Evolutionary conservation across 2,888 invertebrate genomes (phyloP).

Genomic region (Piscicola geometra): DNA sequence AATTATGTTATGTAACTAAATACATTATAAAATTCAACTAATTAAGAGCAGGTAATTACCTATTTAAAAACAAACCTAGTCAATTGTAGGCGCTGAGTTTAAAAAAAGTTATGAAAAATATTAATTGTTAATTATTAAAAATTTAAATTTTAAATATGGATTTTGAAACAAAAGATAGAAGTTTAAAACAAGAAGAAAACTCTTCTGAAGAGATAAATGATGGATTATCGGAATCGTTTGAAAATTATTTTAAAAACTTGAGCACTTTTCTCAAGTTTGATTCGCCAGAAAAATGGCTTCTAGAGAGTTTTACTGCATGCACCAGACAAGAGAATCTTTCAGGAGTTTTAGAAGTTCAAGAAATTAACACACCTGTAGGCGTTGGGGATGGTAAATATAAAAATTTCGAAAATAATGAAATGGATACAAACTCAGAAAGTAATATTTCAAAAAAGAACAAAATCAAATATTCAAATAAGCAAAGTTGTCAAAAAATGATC

Average conservation of each 20-base stretch:
- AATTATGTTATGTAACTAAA: no score
- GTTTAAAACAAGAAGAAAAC: not conserved
- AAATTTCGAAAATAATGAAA: not conserved
- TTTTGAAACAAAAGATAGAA: not conserved
- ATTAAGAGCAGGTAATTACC: no score
- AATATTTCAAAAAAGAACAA: not conserved
- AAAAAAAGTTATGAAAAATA: no score
- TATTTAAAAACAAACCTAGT: no score
- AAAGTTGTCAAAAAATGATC: not conserved
- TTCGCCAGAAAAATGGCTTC: slow-evolving; percentile 36
- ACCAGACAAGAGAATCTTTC: not conserved
- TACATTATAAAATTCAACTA: no score
- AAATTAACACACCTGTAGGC: not conserved
- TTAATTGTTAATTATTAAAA: no score
- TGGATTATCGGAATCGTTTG: slow-evolving; percentile 31
- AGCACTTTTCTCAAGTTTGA: slow-evolving; percentile 34
- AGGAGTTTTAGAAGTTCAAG: not conserved
- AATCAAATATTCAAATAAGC: not conserved
- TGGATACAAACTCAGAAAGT: not conserved
- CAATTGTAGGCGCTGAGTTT: no score
- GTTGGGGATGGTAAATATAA: not conserved
- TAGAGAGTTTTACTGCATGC: not conserved
- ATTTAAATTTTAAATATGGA: slow-evolving; percentile 1
- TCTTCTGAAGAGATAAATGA: not conserved
- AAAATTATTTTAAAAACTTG: slow-evolving; percentile 32